Evolutionary conservation across 2,888 invertebrate species (phyloP).

Genomic region (Holacanthella duospinosa): DNA sequence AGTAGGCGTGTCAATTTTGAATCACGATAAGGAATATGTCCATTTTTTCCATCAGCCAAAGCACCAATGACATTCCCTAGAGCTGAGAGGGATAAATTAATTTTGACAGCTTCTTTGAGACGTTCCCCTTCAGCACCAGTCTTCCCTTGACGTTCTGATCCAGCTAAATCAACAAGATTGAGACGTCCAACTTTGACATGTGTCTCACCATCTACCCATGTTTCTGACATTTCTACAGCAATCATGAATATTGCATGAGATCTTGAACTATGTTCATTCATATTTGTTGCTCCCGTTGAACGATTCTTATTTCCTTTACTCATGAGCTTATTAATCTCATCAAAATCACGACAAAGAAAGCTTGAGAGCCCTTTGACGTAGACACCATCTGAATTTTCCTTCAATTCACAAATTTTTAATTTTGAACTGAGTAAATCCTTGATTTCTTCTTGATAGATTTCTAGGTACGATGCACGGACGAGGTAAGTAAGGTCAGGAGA

Average conservation of each 20-base stretch:
- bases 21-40: conserved; percentile 94
- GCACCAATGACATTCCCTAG: conserved; percentile 97
- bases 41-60: conserved; percentile 72
- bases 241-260: conserved; percentile 98
- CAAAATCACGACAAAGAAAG: conserved; percentile 83
- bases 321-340: conserved; percentile 91
- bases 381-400: conserved; percentile 74
- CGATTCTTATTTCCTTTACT: conserved; percentile 83
- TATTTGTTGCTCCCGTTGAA: conserved; percentile 87
- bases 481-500: conserved; percentile 53
- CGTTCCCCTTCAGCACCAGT: conserved; percentile 89
- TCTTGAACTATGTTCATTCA: conserved; percentile 96
- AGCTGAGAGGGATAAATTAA: conserved; percentile 92
- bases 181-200: conserved; percentile 76
- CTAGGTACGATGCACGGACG: conserved; percentile 90
- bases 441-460: conserved; percentile 90
- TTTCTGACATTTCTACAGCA: conserved; percentile 84
- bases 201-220: conserved; percentile 51
- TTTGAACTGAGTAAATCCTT: conserved; percentile 64
- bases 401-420: conserved; percentile 57
- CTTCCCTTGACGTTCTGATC: conserved; percentile 69
- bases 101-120: conserved; percentile 90
- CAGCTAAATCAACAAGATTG: conserved; percentile 95
- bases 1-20: conserved; percentile 90
- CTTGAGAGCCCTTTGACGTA: conserved; percentile 93